These are phyloP conservation scores for Macropus fuliginosus DNA, from an alignment of 2,797 vertebrate genomes.

Conservation along the genomic window DNA sequence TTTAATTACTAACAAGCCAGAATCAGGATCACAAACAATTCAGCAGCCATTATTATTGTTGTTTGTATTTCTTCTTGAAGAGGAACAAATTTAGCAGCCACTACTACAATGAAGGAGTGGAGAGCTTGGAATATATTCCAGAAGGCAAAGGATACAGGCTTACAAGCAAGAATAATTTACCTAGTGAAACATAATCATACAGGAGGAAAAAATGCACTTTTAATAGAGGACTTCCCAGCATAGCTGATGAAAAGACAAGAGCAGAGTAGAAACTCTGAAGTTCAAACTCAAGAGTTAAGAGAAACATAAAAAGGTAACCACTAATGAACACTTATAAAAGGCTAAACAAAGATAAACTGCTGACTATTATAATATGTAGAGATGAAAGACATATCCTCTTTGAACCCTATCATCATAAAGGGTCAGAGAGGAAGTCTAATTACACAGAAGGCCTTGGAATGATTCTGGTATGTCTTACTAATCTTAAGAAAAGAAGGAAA, in stretches of 20 bases:
- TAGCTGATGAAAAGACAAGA: neutral
- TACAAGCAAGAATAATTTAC: neutral
- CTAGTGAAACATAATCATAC: neutral
- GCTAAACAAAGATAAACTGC: neutral
- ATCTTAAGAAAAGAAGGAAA: neutral
- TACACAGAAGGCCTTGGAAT: no score
- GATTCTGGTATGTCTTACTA: neutral
- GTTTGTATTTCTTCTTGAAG: no score
- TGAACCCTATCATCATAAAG: no score
- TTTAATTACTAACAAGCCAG: neutral
- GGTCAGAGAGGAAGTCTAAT: no score
- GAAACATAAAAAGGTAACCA: neutral
- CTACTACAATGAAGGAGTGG: no score
- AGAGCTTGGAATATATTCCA: no score
- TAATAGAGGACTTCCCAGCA: neutral
- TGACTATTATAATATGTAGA: no score
- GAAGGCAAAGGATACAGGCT: no score
- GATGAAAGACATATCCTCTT: no score
- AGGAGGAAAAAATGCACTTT: neutral
- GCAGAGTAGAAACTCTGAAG: no score
- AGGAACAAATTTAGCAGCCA: no score
- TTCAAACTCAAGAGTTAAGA: neutral
- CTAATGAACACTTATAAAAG: neutral
- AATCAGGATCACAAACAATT: neutral
- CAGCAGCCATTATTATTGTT: no score